phyloP scores from a whole-genome alignment of 2,888 invertebrate species.

The Andrena minutula region DNA sequence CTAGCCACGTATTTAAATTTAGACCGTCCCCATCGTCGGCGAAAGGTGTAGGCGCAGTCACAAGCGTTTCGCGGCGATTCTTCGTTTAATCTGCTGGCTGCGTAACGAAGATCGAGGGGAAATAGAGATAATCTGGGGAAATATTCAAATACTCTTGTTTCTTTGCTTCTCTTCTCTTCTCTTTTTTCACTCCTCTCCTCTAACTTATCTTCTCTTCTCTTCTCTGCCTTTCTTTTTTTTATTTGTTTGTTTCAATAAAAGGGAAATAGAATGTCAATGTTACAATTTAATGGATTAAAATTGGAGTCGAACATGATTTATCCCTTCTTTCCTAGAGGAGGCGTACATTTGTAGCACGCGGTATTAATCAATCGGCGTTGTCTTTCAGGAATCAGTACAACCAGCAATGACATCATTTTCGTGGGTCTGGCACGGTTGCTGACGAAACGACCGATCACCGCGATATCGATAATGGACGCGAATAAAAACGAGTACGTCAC shows the following conservation, averaged over 20 bases:
- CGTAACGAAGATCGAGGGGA: neutral
- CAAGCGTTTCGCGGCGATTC: conserved; percentile 13
- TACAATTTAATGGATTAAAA: too few species aligned
- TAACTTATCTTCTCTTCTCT: too few species aligned
- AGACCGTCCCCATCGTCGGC: conserved; percentile 58
- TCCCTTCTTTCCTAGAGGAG: too few species aligned
- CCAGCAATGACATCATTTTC: conserved; percentile 86
- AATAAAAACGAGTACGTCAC: conserved; percentile 95
- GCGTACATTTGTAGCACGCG: too few species aligned
- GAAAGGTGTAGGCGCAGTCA: conserved; percentile 58
- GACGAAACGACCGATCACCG: conserved; percentile 90
- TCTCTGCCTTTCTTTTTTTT: too few species aligned
- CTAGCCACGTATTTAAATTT: conserved; percentile 67
- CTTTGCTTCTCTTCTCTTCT: too few species aligned
- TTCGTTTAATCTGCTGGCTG: neutral
- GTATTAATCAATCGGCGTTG: neutral
- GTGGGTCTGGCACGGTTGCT: conserved; percentile 91
- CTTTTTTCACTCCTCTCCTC: too few species aligned
- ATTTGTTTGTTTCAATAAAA: too few species aligned
- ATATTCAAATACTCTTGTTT: too few species aligned
- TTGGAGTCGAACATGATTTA: too few species aligned
- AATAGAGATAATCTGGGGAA: too few species aligned
- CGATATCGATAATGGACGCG: conserved; percentile 88
- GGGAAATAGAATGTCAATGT: too few species aligned
- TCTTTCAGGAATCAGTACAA: conserved; percentile 67